Percentiles rank a stretch among this genome's conserved stretches.
phyloP scores from a whole-genome alignment of 1,140 invertebrate genomes.

The Parasteatoda tepidariorum region DNA sequence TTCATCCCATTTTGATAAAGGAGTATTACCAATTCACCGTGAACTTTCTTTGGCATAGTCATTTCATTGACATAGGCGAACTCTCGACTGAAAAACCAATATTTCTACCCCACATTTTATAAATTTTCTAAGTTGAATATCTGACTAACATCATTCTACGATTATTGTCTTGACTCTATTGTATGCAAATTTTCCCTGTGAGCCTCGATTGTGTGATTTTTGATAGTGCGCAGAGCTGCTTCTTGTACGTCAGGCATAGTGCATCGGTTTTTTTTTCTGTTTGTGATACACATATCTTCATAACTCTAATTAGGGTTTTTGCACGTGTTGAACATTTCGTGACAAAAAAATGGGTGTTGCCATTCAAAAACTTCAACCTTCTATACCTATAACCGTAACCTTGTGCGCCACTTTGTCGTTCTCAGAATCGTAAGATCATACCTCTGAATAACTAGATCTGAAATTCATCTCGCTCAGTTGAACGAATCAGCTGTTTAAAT shows the following conservation, averaged over 20 bases:
- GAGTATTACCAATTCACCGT: neutral
- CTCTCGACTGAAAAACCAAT: neutral
- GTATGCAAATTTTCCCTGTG: neutral
- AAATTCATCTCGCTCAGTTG: too few species aligned
- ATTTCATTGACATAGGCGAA: neutral
- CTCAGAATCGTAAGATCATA: too few species aligned
- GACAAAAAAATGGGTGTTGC: neutral
- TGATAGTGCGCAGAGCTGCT: too few species aligned
- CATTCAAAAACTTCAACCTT: neutral
- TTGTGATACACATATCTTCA: neutral
- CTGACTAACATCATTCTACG: neutral
- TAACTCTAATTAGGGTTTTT: neutral
- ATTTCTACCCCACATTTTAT: neutral
- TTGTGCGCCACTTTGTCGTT: too few species aligned
- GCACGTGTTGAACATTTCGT: neutral
- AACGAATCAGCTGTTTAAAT: too few species aligned
- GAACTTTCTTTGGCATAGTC: neutral
- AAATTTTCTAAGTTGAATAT: too few species aligned
- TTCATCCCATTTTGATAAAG: conserved; percentile 15
- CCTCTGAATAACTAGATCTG: too few species aligned
- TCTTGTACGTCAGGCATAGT: too few species aligned
- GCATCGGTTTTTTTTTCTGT: too few species aligned
- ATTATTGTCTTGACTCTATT: neutral
- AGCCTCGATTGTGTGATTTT: neutral
- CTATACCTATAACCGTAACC: too few species aligned